Evolutionary conservation across 1,140 invertebrate species (phyloP), one percentile per base, ranked within the genome.

Genomic region (Drosophila bocqueti): DNA sequence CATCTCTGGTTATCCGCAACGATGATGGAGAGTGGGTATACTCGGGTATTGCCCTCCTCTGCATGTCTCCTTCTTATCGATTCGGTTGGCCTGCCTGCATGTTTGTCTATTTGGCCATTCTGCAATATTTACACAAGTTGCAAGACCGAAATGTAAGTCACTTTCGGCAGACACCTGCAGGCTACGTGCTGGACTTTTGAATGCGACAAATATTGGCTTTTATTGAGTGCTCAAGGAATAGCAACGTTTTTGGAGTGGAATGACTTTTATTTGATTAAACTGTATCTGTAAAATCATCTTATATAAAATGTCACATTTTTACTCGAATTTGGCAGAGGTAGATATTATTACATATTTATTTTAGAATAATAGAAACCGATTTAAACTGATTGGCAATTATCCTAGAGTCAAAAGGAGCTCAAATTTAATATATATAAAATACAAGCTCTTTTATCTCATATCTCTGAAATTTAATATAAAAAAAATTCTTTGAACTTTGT

Each of bases 131-230:
- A 64, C 13, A 36, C 40, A 72, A 72, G 76, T 71, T 64, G 66
- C 76, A 58, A 57, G 40, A 54, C 50, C 40, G 64, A 69, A 26
- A 58, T 69, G 52, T 43, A 78, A 63, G 64, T 61, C 73, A 74
- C 38, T 73, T 63, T 76, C 47, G 69, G 59, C 18, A 78, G 66
- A 31, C 69, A 64, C 66, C 76, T 72, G 76, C 38, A 45, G 76
- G 31, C 54, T 52, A 76, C 52, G 72, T 76, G 74, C 61, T 15
- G 58, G 57, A 50, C 61, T 61, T 54, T 31, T 46, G 57, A 54
- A 74, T 76, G 69, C 59, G 50, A 34, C 63, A 66, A 67, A 61
- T 63, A 77, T 69, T 84, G 82, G 73, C 73, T 77, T 84, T 81
- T 77, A 84, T 84, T 58, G 60, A 42, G 67, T 49, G 49, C 21